These are phyloP conservation scores for Champsocephalus gunnari DNA, from an alignment of 2,797 vertebrate genomes.

Conservation along the genomic window DNA sequence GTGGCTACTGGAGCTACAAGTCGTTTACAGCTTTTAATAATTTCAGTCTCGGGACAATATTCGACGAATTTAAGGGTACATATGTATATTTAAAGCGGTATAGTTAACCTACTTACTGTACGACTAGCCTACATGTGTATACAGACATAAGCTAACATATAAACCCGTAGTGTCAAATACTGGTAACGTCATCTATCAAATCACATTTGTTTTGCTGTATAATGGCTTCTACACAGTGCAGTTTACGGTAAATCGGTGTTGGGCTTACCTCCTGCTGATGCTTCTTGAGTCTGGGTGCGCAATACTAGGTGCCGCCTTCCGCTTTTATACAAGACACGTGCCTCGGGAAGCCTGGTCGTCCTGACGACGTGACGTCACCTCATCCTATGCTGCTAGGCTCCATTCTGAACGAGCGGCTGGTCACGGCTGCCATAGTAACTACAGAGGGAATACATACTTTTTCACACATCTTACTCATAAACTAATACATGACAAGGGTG, in stretches of 20 bases:
- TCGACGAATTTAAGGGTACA: neutral
- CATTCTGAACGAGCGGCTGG: constrained; percentile 64
- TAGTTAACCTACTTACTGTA: neutral
- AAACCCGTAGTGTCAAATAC: neutral
- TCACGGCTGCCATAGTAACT: constrained; percentile 59
- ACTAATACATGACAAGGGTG: too few relatives aligned
- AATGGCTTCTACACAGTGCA: accelerated
- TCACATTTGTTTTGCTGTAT: accelerated
- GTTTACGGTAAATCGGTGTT: neutral
- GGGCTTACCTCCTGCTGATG: constrained; percentile 72
- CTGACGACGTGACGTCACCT: constrained; percentile 73
- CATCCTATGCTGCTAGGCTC: constrained; percentile 55
- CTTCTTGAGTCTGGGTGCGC: constrained; percentile 68
- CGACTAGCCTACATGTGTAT: neutral
- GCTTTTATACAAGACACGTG: constrained; percentile 72
- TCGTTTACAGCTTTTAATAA: neutral
- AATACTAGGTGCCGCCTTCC: neutral
- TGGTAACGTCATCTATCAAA: too few relatives aligned
- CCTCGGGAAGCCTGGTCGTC: constrained; percentile 67
- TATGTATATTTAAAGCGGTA: neutral
- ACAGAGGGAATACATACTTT: neutral
- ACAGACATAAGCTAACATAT: neutral
- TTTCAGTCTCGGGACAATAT: neutral
- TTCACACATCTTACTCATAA: neutral
- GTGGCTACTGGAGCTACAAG: neutral